Conservation (phyloP, 2,797 vertebrate species). For the Florisuga fusca region DNA sequence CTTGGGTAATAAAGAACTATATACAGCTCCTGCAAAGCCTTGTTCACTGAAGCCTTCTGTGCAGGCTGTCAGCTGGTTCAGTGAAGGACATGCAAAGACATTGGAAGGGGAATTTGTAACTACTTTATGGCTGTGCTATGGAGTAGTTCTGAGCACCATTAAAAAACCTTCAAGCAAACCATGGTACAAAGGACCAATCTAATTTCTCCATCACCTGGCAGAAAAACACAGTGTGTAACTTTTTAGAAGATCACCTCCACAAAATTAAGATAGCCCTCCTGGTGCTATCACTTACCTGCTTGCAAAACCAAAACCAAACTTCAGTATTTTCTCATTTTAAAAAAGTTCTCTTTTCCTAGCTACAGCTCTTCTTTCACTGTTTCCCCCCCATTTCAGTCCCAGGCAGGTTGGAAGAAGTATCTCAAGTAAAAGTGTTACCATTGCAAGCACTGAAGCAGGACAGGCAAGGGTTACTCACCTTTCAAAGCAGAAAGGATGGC, state of each 20-base stretch:
- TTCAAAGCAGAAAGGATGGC: not conserved
- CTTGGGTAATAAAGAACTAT: not conserved
- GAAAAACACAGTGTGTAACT: not conserved
- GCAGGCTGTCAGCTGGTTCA: not conserved
- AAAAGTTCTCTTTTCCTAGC: not conserved
- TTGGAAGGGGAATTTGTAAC: constrained; percentile 27
- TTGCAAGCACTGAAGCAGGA: not conserved
- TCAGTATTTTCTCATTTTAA: not conserved
- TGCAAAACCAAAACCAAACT: not conserved
- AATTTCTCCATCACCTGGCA: too few species aligned
- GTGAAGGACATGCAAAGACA: not conserved
- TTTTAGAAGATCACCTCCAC: not conserved
- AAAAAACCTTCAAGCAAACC: not conserved
- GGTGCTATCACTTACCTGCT: not conserved
- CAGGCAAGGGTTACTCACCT: not conserved
- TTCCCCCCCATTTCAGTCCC: not conserved
- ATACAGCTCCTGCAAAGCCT: not conserved
- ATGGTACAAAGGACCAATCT: not conserved
- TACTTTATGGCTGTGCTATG: not conserved
- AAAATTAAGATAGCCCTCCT: not conserved
- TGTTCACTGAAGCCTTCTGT: not conserved
- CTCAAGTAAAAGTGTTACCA: not conserved
- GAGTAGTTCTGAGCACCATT: not conserved
- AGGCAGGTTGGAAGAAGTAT: not conserved
- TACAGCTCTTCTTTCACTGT: not conserved